Evolutionary conservation across 2,797 vertebrate genomes (phyloP), one percentile per base, ranked within the genome.

Genomic region (Cuniculus paca): DNA sequence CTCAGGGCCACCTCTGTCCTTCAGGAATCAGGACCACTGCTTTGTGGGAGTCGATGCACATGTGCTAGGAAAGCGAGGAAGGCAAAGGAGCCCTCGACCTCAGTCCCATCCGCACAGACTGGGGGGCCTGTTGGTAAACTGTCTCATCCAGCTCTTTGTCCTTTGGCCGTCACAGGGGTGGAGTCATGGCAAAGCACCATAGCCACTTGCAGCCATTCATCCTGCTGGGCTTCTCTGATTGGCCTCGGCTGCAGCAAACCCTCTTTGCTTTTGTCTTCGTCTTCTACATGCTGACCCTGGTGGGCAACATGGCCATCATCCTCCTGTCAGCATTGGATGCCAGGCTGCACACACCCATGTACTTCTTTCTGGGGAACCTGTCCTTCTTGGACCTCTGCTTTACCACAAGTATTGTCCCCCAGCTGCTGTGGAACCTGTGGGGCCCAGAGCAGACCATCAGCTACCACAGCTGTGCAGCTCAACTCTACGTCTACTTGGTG

Each of bases 341-440:
- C 52, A 88, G 58, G 45, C 96, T 98, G 24, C 97, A 97, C 54
- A 98, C 48, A 2, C 98, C 98, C 8, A 98, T 98, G 98, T 98
- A 98, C 80, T 96, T 97, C 75, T 98, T 98, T 77, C 96, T 98
- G 6, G 72, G 97, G n/a, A 97, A 98, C 2, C 97, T 98, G 45
- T 98, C 98, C 60, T 97, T 98, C 61, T 80, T 98, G 70, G 98
- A 98, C 39, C 97, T 98, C 86, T 98, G 98, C 90, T 98, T 98
- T 54, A 95, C 97, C 11, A 98, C 90, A 3, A 97, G 94, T 52
- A 96, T 97, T 50, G 92, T 97, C 3, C 98, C 98, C 9, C 98
- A 98, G 95, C 80, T 98, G 81, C 92, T 98, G 31, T 78, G 68
- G 65, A 96, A 96, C 68, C 95, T 97, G 11, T 63, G 96, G 50